Evolutionary conservation across 2,797 vertebrate genomes (phyloP).

Genomic region (Arctocebus calabarensis): DNA sequence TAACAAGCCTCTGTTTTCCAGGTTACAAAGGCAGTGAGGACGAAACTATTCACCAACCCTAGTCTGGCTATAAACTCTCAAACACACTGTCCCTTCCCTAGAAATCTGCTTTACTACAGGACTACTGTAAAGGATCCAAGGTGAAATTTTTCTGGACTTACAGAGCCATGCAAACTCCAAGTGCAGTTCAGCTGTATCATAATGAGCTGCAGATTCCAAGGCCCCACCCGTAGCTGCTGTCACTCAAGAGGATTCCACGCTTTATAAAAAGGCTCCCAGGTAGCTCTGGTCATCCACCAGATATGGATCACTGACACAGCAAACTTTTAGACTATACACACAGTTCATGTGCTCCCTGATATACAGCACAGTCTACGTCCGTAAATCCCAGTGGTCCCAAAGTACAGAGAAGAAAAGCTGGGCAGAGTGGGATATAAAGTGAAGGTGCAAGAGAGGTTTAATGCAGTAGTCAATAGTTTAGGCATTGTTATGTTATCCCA

Average conservation of each 20-base stretch:
- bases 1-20: neutral
- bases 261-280: neutral
- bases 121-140: neutral
- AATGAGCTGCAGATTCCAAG: neutral
- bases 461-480: neutral
- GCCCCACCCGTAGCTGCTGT: neutral
- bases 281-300: neutral
- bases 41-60: neutral
- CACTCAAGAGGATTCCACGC: neutral
- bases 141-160: neutral
- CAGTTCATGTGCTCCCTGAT: neutral
- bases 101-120: neutral
- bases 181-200: rapidly evolving
- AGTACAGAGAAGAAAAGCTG: neutral
- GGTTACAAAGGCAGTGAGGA: neutral
- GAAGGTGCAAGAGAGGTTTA: neutral
- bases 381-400: neutral
- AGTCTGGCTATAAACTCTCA: constrained; percentile 16
- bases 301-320: neutral
- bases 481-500: neutral
- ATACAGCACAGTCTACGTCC: neutral
- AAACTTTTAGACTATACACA: neutral
- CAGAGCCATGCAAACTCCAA: neutral
- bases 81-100: neutral
- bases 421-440: neutral